Evolutionary conservation across 1,140 invertebrate species (phyloP), one percentile per base, ranked within the genome.

Genomic region (Neodiprion pinetum): DNA sequence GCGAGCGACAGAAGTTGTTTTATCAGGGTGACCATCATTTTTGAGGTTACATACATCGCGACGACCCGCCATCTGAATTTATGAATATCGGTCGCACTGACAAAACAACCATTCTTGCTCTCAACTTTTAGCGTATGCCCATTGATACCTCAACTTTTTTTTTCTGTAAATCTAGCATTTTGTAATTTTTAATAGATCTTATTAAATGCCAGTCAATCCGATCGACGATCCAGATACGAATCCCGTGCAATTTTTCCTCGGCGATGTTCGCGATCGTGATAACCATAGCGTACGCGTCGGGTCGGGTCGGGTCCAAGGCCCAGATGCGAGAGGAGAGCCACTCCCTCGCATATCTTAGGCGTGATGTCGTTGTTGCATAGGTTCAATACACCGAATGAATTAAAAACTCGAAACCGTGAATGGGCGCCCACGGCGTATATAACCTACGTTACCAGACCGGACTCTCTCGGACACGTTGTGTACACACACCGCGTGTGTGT

Each of bases 271-370:
- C 68, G 68, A 28, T 70, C 11, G 68, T 9, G 28, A 40, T 40
- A 40, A 40, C 5, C 28, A 40, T 5, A 40, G 28, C 28, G 28
- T 40, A 40, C 28, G 28, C 23, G 68, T 28, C 68, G 68, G 68
- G 1, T 14, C 14, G 14, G 4, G 68, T 28, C 68, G 68, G n/a
- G 28, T 40, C 28, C 28, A 40, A 40, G 28, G 28, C 28, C 28
- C 28, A 40, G 28, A 40, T 40, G 28, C 28, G 68, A 14, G 9
- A 40, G 28, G 28, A 40, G 14, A n/a, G 84, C 83, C 84, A 86
- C 86, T 83, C 86, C 28, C 86, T 86, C 85, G 81, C 85, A 87
- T 87, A 86, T 87, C 86, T 87, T 83, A 83, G 84, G 83, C 84
- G 83, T 86, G 84, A 87, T 85, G 84, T 79, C 84, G 83, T 80